Evolutionary conservation across 2,797 vertebrate species (phyloP), one percentile per base, ranked within the genome.

Genomic region (Tolypeutes matacus): DNA sequence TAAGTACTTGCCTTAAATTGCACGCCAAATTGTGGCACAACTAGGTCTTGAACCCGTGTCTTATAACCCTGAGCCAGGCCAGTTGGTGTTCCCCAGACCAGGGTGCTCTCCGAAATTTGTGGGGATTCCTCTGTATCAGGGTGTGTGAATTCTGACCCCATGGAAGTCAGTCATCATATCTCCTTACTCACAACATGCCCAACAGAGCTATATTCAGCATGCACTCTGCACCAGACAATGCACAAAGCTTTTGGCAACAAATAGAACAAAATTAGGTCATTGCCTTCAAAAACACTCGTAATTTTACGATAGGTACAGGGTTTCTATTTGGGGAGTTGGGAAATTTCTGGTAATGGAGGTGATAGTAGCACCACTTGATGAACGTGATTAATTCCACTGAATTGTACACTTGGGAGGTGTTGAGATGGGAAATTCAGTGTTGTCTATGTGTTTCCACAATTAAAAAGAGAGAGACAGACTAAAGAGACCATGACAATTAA

Each of bases 81-180:
- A 42, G n/a, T 7, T 56, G 11, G 49, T 39, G 6, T 31, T 81
- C 46, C 51, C 21, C 87, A 46, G 29, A 60, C 4, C 17, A 23
- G 9, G 23, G 36, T 23, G 36, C 25, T 95, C 64, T n/a, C n/a
- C 17, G 18, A 21, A n/a, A 18, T 60, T 18, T 64, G 2, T 4
- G 3, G 51, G 67, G 25, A 18, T 5, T 75, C 25, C n/a, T 62
- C 7, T 56, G 2, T 39, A 2, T 67, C 72, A 69, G 4, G 31
- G 18, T 29, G 3, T 36, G 7, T n/a, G 34, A 53, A 39, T 42
- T 34, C 7, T 21, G 14, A 31, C 7, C 3, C 42, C 72, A 9
- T 15, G 2, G 14, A 13, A 51, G 27, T 15, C 2, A 11, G 20
- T 17, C 18, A 64, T 58, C 21, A 13, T 0, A 5, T 14, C 17